Base-by-base conservation (phyloP, 2,888 invertebrate species). In the Pandemis heparana region DNA sequence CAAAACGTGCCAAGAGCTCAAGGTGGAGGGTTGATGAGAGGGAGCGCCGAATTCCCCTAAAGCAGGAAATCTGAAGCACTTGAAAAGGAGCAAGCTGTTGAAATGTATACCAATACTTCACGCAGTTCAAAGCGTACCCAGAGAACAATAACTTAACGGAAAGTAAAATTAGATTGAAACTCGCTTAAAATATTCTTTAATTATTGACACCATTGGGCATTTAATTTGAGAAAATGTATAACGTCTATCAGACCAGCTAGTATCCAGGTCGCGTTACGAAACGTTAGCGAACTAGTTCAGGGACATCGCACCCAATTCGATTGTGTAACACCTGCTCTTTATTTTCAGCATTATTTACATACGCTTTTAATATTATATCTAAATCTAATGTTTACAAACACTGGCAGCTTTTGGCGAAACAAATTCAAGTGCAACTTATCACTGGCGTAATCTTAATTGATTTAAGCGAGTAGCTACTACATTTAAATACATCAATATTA, bases 181-280 rank as follows among this genome's bases (percentile, higher is more conserved):
- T 23, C n/a, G 9, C n/a, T 7, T 59, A 14, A 32, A 14, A 12
- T 43, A 1, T 60, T n/a, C 23, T 14, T 38, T 32, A 56, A 59
- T 51, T 71, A 71, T 60, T 39, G 39, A 32, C 48, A 48, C 71
- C 41, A 23, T 65, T 41, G 7, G 62, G 38, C 53, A 63, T 53
- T 51, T 53, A 62, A 14, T 56, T 68, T 41, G 71, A 72, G 68
- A 73, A 68, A 73, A 67, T 65, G 63, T 60, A 78, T 73, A 74
- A 62, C 71, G 76, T 69, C 78, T 77, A 79, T 81, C 83, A 82
- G 81, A 84, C 82, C 83, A 83, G 83, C 86, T 82, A 79, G 80
- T 88, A 89, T 88, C 85, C 89, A 90, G 91, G 90, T 87, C 91
- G 86, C 82, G 83, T 91, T 92, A 88, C 91, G 88, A 91, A 91